Percentiles rank a stretch among this genome's conserved stretches.
Evolutionary conservation across 2,113 vertebrate genomes (phyloP).

Genomic region (Lamprotornis superbus): DNA sequence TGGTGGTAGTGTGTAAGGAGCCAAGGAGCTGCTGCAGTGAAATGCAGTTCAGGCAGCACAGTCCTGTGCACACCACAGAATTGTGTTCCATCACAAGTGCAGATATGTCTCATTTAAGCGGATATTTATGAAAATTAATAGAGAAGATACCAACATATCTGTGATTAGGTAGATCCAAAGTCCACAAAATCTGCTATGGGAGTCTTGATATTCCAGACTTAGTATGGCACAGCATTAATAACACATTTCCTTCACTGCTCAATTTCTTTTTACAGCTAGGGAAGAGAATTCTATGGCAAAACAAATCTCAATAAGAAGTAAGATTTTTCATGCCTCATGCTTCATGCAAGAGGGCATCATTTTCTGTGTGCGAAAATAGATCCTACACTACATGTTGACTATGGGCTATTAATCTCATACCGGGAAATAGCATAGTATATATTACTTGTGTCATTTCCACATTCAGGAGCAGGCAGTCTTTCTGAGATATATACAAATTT

Average conservation of each 20-base stretch:
- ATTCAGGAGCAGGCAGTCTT: background rate
- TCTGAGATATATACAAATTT: background rate
- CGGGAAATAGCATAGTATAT: background rate
- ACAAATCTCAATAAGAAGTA: background rate
- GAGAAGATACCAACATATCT: background rate
- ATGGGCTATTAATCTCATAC: slow-evolving; percentile 10
- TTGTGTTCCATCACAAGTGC: background rate
- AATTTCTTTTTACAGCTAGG: background rate
- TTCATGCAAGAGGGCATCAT: background rate
- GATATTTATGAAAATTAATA: background rate
- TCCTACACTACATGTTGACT: background rate
- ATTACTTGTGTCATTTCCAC: slow-evolving; percentile 17
- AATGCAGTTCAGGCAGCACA: background rate
- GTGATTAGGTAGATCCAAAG: background rate
- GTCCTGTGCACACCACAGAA: background rate
- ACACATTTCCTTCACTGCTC: background rate
- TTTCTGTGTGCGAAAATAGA: background rate
- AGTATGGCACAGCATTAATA: background rate
- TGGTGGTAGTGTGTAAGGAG: background rate
- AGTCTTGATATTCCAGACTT: background rate
- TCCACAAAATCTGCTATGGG: background rate
- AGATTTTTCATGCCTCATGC: slow-evolving; percentile 1
- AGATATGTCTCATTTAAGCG: background rate
- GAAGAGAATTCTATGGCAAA: background rate
- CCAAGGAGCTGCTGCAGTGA: rapidly evolving